These are phyloP conservation scores for Mycteria americana DNA, from an alignment of 2,797 vertebrate species.

Conservation along the genomic window DNA sequence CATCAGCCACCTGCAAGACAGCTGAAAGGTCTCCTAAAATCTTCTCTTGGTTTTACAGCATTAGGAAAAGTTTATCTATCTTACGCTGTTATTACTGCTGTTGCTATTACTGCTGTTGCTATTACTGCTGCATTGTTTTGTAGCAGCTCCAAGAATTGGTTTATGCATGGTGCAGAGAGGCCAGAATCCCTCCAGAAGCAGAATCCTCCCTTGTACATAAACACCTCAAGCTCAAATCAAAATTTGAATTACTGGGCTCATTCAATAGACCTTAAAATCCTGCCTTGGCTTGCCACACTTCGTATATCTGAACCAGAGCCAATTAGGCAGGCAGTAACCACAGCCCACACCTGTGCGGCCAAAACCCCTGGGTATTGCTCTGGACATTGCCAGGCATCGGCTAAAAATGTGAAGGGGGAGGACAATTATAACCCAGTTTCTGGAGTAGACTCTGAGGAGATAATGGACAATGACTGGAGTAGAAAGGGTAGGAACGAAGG, in stretches of 20 bases:
- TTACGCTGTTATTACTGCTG: not conserved
- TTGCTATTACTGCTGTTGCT: not conserved
- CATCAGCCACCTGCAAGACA: not conserved
- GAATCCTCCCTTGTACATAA: not conserved
- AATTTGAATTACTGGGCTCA: not conserved
- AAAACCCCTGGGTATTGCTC: not conserved
- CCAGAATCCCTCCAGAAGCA: not conserved
- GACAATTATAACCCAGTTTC: not conserved
- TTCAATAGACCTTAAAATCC: not conserved
- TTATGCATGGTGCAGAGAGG: not conserved
- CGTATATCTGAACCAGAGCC: not conserved
- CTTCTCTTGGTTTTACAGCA: not conserved
- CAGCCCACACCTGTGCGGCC: rapidly evolving
- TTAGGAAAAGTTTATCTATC: not conserved
- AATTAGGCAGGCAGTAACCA: not conserved
- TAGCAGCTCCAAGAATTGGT: not conserved
- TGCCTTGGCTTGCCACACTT: not conserved
- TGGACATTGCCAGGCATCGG: not conserved
- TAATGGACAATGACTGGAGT: not conserved
- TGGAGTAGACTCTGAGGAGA: not conserved
- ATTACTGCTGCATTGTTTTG: not conserved
- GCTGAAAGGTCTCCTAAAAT: not conserved
- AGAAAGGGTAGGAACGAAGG: not conserved
- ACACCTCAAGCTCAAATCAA: not conserved
- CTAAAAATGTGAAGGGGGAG: not conserved